Conservation (phyloP, 2,888 invertebrate genomes). For the Drosophila borealis region DNA sequence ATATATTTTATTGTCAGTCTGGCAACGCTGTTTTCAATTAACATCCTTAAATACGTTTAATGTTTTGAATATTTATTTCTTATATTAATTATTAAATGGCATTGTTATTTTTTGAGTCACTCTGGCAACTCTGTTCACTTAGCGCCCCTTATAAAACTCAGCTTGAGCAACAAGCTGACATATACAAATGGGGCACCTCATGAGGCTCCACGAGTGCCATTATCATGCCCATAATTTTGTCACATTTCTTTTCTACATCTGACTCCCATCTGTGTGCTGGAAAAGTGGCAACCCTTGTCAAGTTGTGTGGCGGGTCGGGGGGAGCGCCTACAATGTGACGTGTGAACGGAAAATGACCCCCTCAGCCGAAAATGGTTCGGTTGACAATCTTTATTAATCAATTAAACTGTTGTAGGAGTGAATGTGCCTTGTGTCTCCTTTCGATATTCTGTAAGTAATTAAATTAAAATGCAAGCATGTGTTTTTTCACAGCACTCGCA, state of each 20-base stretch:
- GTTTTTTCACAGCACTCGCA: slow-evolving; percentile 52
- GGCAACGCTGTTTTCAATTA: background rate
- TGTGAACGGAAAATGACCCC: slow-evolving; percentile 59
- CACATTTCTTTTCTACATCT: slow-evolving; percentile 53
- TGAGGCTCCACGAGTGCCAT: slow-evolving; percentile 33
- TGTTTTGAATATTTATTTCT: slow-evolving; percentile 7
- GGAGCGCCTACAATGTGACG: slow-evolving; percentile 35
- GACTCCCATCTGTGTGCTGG: slow-evolving; percentile 56
- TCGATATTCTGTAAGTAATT: slow-evolving; percentile 76
- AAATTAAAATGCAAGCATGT: slow-evolving; percentile 81
- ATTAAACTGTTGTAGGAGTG: slow-evolving; percentile 64
- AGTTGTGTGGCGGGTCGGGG: background rate
- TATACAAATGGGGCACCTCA: slow-evolving; percentile 48
- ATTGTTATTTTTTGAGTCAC: background rate
- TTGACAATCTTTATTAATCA: slow-evolving; percentile 79
- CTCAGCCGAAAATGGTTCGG: slow-evolving; percentile 33
- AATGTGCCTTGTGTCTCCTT: slow-evolving; percentile 41
- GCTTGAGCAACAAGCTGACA: slow-evolving; percentile 41
- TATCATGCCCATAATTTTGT: slow-evolving; percentile 48
- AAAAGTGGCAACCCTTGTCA: slow-evolving; percentile 63
- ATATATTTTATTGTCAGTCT: background rate
- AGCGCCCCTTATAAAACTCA: background rate
- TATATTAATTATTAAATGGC: background rate
- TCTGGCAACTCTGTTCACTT: slow-evolving; percentile 21
- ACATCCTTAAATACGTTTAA: background rate